These are phyloP conservation scores for Pseudococcus viburni DNA, from an alignment of 2,888 invertebrate genomes.

Conservation along the genomic window DNA sequence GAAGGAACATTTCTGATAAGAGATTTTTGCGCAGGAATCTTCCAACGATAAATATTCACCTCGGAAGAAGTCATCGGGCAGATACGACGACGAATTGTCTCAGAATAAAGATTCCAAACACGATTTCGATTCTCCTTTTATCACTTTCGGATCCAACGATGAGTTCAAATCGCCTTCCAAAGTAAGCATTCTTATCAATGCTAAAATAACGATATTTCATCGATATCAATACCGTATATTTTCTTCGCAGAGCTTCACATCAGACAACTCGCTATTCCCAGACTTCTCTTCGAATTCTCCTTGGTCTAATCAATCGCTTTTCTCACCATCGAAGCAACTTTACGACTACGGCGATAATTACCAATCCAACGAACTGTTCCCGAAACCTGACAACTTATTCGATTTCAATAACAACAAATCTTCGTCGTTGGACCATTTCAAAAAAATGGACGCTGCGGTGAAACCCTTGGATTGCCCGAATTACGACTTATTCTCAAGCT, in stretches of 20 bases:
- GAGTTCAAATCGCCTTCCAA: conserved; percentile 4
- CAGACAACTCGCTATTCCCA: background rate
- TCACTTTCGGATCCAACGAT: background rate
- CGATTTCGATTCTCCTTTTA: conserved; percentile 9
- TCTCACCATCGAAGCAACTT: background rate
- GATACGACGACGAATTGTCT: background rate
- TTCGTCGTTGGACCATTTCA: background rate
- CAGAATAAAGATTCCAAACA: background rate
- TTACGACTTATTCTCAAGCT: conserved; percentile 17
- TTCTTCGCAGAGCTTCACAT: background rate
- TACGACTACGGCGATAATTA: conserved; percentile 14
- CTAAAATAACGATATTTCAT: background rate
- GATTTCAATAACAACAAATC: conserved; percentile 44
- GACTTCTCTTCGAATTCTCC: conserved; percentile 19
- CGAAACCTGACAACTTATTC: background rate
- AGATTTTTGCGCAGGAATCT: background rate
- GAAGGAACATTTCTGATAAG: background rate
- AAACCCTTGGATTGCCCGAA: conserved; percentile 9
- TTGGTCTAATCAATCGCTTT: conserved; percentile 1
- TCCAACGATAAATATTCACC: background rate
- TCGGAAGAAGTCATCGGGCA: background rate
- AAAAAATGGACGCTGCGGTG: background rate
- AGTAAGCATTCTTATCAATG: conserved; percentile 1
- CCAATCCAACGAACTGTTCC: background rate
- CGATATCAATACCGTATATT: background rate